Base-by-base conservation (phyloP, 1,140 invertebrate species). In the Geopemphigus sp. region DNA sequence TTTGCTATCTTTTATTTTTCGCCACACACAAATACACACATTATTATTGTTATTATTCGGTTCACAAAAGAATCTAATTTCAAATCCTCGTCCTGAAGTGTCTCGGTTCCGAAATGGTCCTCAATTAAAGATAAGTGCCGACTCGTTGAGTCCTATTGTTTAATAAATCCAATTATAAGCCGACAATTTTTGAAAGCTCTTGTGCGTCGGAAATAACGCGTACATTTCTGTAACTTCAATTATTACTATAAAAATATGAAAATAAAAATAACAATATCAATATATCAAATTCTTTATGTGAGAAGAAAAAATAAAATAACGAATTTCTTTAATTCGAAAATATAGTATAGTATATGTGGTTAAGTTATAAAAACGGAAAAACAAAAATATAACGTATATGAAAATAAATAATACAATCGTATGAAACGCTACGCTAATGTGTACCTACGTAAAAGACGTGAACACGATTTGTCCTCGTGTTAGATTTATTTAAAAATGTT, bases 161-260 rank as follows among this genome's bases (percentile, higher is more conserved):
- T 70, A 50, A 70, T 70, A 53, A 70, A 70, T 70, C 66, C 47
- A 70, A 70, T 70, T 70, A 70, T 53, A 53, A 70, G 17, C 66
- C 45, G 66, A 70, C 64, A 70, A 70, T 22, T 70, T 70, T 70
- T 39, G 66, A 53, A 29, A n/a, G 24, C 8, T 19, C 47, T 53
- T 8, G 64, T 6, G n/a, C 39, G 6, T 15, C n/a, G 12, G 45
- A 68, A 68, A 47, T 68, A 50, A 12, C 45, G 15, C 45, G 15
- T 47, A 47, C 47, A 17, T 22, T 39, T 39, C 32, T 45, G 2
- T 5, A 14, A 8, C 5, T 45, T 15, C 14, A 45, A 14, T 66
- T 66, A 64, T n/a, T 64, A 39, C 19, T 61, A 29, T 63, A 12
- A 63, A 1, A 63, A 26, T 32, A 63, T 8, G 26, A 10, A 19